Evolutionary conservation across 1,140 invertebrate genomes (phyloP).

Genomic region (Gerris buenoi): DNA sequence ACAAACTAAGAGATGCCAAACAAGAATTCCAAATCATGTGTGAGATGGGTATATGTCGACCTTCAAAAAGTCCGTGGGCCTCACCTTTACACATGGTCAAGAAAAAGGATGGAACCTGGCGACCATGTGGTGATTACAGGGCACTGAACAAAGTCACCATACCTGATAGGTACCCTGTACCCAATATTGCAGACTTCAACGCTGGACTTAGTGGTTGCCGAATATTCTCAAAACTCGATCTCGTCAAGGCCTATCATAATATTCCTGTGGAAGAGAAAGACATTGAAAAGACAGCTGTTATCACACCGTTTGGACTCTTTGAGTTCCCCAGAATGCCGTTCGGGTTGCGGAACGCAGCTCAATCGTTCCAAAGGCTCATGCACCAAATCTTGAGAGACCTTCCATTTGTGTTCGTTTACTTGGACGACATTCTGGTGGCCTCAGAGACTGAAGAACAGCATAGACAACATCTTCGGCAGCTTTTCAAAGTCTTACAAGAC

Average conservation of each 20-base stretch:
- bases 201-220: slow-evolving; percentile 25
- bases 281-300: slow-evolving; percentile 15
- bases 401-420: slow-evolving; percentile 25
- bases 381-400: slow-evolving; percentile 28
- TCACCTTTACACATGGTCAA: slow-evolving; percentile 33
- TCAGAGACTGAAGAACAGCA: slow-evolving; percentile 24
- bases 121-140: slow-evolving; percentile 35
- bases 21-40: slow-evolving; percentile 27
- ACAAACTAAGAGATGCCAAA: slow-evolving; percentile 21
- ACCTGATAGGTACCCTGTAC: slow-evolving; percentile 30
- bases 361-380: slow-evolving; percentile 36
- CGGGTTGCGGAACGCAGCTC: slow-evolving; percentile 28
- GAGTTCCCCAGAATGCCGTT: slow-evolving; percentile 19
- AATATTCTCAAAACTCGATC: slow-evolving; percentile 34
- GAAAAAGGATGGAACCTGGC: slow-evolving; percentile 29
- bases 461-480: slow-evolving; percentile 12
- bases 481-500: slow-evolving; percentile 21
- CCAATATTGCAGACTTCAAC: slow-evolving; percentile 23
- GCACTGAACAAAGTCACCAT: slow-evolving; percentile 30
- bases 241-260: slow-evolving; percentile 34
- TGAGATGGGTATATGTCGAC: slow-evolving; percentile 20
- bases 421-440: slow-evolving; percentile 29
- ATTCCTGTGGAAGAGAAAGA: slow-evolving; percentile 26
- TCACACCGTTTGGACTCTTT: slow-evolving; percentile 13
- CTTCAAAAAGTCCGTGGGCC: slow-evolving; percentile 29